Evolutionary conservation across 2,113 vertebrate species (phyloP).

Genomic region (Kobus ellipsiprymnus): DNA sequence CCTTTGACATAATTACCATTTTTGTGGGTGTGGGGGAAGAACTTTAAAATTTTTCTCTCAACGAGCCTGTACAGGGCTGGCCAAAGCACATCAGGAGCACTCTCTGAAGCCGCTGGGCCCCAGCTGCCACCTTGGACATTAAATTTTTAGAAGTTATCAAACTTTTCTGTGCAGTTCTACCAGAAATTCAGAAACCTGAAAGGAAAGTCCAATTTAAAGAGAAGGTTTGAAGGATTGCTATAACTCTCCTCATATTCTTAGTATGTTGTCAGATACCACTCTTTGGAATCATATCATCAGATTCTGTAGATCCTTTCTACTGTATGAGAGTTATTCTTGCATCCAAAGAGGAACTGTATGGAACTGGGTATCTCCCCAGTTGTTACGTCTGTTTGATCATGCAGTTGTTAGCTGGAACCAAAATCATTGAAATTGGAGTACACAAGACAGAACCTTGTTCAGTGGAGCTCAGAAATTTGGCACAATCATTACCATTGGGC

Average conservation of each 20-base stretch:
- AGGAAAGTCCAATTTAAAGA: neutral
- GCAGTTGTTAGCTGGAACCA: constrained; percentile 83
- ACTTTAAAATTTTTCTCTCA: neutral
- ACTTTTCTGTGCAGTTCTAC: neutral
- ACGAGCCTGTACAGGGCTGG: neutral
- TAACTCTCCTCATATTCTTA: neutral
- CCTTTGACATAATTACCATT: neutral
- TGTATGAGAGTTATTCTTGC: constrained; percentile 87
- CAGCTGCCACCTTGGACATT: neutral
- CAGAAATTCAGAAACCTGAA: neutral
- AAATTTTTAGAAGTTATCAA: neutral
- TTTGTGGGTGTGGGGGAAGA: neutral
- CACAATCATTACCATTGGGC: constrained; percentile 86
- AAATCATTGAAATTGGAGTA: constrained; percentile 86
- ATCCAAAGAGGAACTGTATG: constrained; percentile 86
- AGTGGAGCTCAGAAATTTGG: constrained; percentile 86
- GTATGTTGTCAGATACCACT: constrained; percentile 80
- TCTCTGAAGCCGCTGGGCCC: neutral
- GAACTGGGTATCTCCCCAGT: constrained; percentile 84
- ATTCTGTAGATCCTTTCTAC: constrained; percentile 85
- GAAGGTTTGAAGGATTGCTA: neutral
- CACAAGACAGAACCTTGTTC: constrained; percentile 84
- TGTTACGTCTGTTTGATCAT: constrained; percentile 85
- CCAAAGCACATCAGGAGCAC: accelerated
- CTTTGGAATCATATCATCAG: constrained; percentile 86